Percentiles rank a stretch among this genome's conserved stretches.
These are phyloP conservation scores for Pyrrhia umbra DNA, from an alignment of 2,888 invertebrate genomes.

Conservation along the genomic window DNA sequence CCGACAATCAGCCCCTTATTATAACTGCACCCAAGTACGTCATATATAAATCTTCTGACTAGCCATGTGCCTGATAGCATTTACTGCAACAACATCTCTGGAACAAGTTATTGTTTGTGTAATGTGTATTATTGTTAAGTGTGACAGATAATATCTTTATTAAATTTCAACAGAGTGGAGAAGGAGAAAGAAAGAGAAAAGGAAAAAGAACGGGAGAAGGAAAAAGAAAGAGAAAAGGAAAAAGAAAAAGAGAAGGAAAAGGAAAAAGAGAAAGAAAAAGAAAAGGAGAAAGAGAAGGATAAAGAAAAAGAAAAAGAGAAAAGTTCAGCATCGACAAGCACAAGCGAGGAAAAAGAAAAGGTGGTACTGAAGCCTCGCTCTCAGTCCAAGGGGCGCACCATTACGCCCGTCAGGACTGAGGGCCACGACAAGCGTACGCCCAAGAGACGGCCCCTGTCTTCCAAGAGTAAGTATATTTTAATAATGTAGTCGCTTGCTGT, in stretches of 20 bases:
- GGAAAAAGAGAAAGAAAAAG: constrained; percentile 64
- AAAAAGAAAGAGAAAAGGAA: constrained; percentile 64
- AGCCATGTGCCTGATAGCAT: too few relatives aligned
- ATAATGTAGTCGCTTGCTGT: too few relatives aligned
- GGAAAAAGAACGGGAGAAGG: constrained; percentile 58
- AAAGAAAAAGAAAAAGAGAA: constrained; percentile 72
- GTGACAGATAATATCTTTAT: background rate
- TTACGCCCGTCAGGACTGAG: constrained; percentile 76
- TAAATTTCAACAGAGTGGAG: constrained; percentile 66
- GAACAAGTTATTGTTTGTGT: too few relatives aligned
- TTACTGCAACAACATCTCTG: too few relatives aligned
- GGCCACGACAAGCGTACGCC: constrained; percentile 78
- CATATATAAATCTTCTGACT: too few relatives aligned
- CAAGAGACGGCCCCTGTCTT: constrained; percentile 79
- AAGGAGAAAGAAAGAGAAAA: constrained; percentile 63
- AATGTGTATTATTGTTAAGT: too few relatives aligned
- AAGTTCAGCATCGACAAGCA: constrained; percentile 68
- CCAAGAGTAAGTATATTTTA: constrained; percentile 77
- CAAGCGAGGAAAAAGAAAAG: constrained; percentile 84
- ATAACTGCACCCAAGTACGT: constrained; percentile 82
- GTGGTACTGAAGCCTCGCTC: constrained; percentile 77
- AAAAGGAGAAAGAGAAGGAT: constrained; percentile 72
- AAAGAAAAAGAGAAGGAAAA: constrained; percentile 67
- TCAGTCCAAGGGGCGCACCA: constrained; percentile 80
- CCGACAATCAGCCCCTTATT: constrained; percentile 87